Evolutionary conservation across 2,113 vertebrate species (phyloP).

Genomic region (Carassius carassius): DNA sequence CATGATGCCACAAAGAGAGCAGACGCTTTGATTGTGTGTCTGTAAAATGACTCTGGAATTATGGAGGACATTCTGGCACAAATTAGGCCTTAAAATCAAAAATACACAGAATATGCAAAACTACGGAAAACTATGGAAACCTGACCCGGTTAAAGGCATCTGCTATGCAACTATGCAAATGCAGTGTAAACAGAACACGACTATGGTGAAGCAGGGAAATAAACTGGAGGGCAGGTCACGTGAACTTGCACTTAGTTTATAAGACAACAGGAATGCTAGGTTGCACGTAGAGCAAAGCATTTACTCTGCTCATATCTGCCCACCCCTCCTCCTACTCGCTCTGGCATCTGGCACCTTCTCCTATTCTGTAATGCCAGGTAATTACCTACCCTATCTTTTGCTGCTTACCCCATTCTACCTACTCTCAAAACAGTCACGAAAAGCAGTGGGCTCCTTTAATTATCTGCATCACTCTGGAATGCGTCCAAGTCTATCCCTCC

Average conservation of each 20-base stretch:
- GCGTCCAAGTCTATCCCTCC: constrained; percentile 35
- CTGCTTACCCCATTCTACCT: constrained; percentile 53
- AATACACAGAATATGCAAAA: constrained; percentile 49
- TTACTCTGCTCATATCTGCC: constrained; percentile 31
- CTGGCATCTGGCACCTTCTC: constrained; percentile 54
- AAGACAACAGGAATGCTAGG: constrained; percentile 40
- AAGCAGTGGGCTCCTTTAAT: constrained; percentile 53
- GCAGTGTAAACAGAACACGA: constrained; percentile 38
- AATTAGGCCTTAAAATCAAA: constrained; percentile 29
- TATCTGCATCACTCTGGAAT: constrained; percentile 43
- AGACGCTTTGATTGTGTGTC: background rate
- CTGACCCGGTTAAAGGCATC: constrained; percentile 49
- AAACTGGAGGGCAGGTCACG: constrained; percentile 13
- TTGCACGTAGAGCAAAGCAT: constrained; percentile 9
- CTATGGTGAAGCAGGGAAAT: background rate
- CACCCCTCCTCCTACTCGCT: constrained; percentile 16
- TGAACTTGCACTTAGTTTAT: constrained; percentile 24
- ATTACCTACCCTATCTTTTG: constrained; percentile 59
- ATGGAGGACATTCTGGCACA: background rate
- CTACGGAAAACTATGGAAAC: constrained; percentile 47
- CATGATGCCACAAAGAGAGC: background rate
- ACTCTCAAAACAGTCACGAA: constrained; percentile 47
- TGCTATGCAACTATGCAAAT: constrained; percentile 47
- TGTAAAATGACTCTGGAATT: background rate
- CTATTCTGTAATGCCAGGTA: constrained; percentile 52